Base-by-base conservation (phyloP, 2,797 vertebrate species). In the Tenualosa ilisha region DNA sequence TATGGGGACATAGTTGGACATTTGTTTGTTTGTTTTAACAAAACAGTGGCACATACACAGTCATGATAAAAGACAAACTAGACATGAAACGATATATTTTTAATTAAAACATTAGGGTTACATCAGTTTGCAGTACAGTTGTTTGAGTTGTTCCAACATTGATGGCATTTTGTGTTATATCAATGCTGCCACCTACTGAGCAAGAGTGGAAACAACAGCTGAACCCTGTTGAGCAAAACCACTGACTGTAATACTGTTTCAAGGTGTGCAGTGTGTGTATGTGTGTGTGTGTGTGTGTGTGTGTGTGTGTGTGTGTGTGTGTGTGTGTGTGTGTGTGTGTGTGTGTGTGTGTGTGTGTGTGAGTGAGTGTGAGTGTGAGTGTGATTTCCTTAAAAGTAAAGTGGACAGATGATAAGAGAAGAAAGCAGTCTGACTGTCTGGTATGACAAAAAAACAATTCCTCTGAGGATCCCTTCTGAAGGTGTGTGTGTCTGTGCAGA, bases 101-200 rank as follows among this genome's bases (percentile, higher is more conserved):
- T 72, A 4, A 12, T 37, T 72, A 0, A 72, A 72, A 72, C 13
- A 40, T 9, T 37, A 5, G 37, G 37, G n/a, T 72, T 72, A 37
- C 31, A 72, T 72, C 4, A 68, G 3, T 65, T n/a, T 65, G 22
- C 7, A 56, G 54, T 56, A 5, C 4, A 26, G 26, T 68, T 51
- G 50, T 51, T 9, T 51, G 50, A 51, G 50, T 51, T 51, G 3
- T 31, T 68, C 31, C 8, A 68, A 68, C 12, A 6, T 40, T 72
- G 31, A 72, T 15, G 31, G 65, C 31, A 4, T 72, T 72, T 13
- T 37, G 31, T 37, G 3, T 72, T 72, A 40, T 17, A 15, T 37
- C 31, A 72, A 72, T 37, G 65, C 65, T 72, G 65, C 65, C 65
- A 72, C 37, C 65, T 72, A 72, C 65, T 72, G 65, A 26, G 3